Evolutionary conservation across 1,140 invertebrate genomes (phyloP), one percentile per base, ranked within the genome.

Genomic region (Triops cancriformis): DNA sequence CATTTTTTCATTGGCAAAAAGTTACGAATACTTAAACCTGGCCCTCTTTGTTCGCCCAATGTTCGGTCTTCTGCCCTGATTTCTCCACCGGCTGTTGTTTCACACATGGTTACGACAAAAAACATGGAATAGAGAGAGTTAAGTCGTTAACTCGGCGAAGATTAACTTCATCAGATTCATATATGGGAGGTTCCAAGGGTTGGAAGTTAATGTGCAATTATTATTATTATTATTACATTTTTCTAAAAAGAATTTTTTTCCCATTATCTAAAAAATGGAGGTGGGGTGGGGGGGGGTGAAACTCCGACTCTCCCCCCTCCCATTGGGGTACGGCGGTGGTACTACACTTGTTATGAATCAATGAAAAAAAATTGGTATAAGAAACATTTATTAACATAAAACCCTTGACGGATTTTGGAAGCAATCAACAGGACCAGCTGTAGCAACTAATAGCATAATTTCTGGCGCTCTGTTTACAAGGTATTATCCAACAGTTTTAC

Each of bases 1-100:
- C 2, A 94, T 87, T 78, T 93, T 90, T 82, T 94, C 93, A 83
- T 95, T 95, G 0, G 92, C 92, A 1, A 91, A 92, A 26, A 92
- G n/a, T n/a, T 91, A 45, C 91, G 88, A 76, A 94, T 94, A 28
- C 91, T 90, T 82, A 94, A 94, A 0, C 91, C 90, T 0, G 92
- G 93, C 81, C 82, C 78, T 10, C 92, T 87, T 81, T 94, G 92
- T 72, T 93, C 91, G 73, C 91, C 86, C 74, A 96, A 88, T 80
- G 94, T 88, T 76, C 94, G 86, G 80, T 94, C 91, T 12, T 94
- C 94, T 37, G 94, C 93, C 73, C 94, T 88, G 77, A 97, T 95
- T 85, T 96, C 93, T 77, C 94, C 81, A 73, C 84, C 85, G 81
- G 82, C 83, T 85, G n/a, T n/a, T n/a, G n/a, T 79, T 23, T 81